Base-by-base conservation (phyloP, 37 sponge, comb jelly and placozoan species). In the Halisarca cf. caerulea region DNA sequence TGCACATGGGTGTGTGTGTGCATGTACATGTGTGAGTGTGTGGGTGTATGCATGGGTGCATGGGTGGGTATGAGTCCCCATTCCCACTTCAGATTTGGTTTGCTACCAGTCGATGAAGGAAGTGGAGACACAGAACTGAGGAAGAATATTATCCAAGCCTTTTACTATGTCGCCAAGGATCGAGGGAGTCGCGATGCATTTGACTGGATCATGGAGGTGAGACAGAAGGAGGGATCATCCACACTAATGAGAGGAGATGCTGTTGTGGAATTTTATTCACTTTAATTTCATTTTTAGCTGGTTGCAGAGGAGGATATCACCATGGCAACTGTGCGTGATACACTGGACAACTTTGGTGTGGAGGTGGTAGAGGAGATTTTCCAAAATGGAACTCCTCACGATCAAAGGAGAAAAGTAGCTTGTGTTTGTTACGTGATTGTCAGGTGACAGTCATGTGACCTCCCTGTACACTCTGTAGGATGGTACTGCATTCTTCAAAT, bases 131-230 rank as follows among this genome's bases (percentile, higher is more conserved):
- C 11, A 44, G 73, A 80, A 0, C 42, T 78, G 33, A 85, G 86
- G 18, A 62, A 83, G 6, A 80, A 74, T 1, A 30, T 91, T 3
- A 68, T 58, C 14, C 77, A 79, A 36, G 89, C 84, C 43, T 94
- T 94, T 70, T 53, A 28, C 58, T 85, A 84, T 60, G 55, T 88
- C 4, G 38, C 15, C 28, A 51, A 81, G 30, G 21, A 75, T 4
- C 27, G 42, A 20, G 39, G 59, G 25, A 66, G 83, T 23, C 34
- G 64, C 20, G 80, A 88, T 3, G 94, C 92, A n/a, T 40, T 91
- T 38, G 57, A 85, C 2, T 94, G 92, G 92, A 40, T 92, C 1
- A 37, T 78, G 1, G 53, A 84, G 88, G 87, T 90, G 34, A 43
- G 69, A 3, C 23, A 17, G 78, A 6, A 32, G 5, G 9, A 47